Percentiles rank a stretch among this genome's conserved stretches.
phyloP scores from a whole-genome alignment of 1,140 invertebrate species.

The Helicoverpa zea region DNA sequence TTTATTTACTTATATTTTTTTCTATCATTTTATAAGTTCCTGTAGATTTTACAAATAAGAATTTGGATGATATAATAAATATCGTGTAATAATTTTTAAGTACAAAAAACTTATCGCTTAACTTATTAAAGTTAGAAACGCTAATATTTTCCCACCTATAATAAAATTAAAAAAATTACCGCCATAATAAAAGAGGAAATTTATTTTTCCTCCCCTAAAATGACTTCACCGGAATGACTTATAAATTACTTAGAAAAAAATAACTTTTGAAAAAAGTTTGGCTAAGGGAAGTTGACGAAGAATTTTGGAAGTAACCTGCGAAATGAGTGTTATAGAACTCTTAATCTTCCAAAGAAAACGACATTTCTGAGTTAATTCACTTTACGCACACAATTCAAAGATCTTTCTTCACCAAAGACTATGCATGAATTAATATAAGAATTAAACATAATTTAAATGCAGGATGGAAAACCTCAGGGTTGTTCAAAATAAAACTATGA shows the following conservation, averaged over 20 bases:
- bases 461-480: too few relatives aligned
- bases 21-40: too few relatives aligned
- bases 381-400: slow-evolving; percentile 13
- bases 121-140: too few relatives aligned
- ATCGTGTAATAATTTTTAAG: too few relatives aligned
- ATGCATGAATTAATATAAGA: too few relatives aligned
- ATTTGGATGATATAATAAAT: too few relatives aligned
- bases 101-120: too few relatives aligned
- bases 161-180: background rate
- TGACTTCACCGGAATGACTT: slow-evolving; percentile 15
- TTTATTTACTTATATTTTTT: too few relatives aligned
- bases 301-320: slow-evolving; percentile 25
- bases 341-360: slow-evolving; percentile 39
- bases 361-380: slow-evolving; percentile 3
- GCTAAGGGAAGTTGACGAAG: slow-evolving; percentile 3
- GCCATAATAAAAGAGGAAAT: background rate
- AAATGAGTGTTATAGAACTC: slow-evolving; percentile 37
- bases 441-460: too few relatives aligned
- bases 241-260: slow-evolving; percentile 22
- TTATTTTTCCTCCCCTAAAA: slow-evolving; percentile 1
- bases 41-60: too few relatives aligned
- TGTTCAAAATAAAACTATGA: too few relatives aligned
- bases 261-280: slow-evolving; percentile 2
- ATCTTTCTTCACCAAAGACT: background rate
- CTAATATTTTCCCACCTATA: background rate